Evolutionary conservation across 2,888 invertebrate species (phyloP), one percentile per base, ranked within the genome.

Genomic region (Epirrita christyi): DNA sequence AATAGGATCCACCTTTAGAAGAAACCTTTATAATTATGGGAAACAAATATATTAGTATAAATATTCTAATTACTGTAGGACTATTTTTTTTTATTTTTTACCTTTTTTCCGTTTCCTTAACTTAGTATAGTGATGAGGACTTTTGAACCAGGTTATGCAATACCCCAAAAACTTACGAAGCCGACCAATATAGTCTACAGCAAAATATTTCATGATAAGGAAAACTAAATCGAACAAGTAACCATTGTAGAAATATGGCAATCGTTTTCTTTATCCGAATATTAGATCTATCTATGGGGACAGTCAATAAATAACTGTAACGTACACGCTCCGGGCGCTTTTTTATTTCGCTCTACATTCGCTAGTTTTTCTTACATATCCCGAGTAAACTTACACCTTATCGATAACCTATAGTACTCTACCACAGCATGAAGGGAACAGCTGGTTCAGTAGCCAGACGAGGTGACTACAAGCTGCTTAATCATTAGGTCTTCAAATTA

Each of bases 201-300:
- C 21, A 46, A 59, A 55, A 58, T 50, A 43, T n/a, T n/a, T n/a
- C n/a, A n/a, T 47, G 45, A 51, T 28, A 51, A 40, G 51, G 55
- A 45, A 59, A 55, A 59, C 46, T 51, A 59, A 59, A 59, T 48
- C 42, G 47, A 51, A 59, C 55, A 28, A 52, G 51, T 55, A 51
- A 51, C 55, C 50, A 43, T 55, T 59, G 43, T 55, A 59, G 58
- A 61, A 65, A 57, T 57, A 63, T 55, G 52, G 57, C 61, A 55
- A 49, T 41, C 59, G 51, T 59, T 59, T 38, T 47, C 62, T 57
- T 52, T 59, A 61, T 59, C 54, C 55, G 59, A 49, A 53, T 64
- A 62, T 60, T 56, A 64, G 59, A 66, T 66, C 66, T 57, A 62
- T 66, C 66, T 59, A 61, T 53, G 57, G 60, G 66, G 62, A 66